Conservation (phyloP, 1,140 invertebrate species). For the Stegodyphus dumicola region DNA sequence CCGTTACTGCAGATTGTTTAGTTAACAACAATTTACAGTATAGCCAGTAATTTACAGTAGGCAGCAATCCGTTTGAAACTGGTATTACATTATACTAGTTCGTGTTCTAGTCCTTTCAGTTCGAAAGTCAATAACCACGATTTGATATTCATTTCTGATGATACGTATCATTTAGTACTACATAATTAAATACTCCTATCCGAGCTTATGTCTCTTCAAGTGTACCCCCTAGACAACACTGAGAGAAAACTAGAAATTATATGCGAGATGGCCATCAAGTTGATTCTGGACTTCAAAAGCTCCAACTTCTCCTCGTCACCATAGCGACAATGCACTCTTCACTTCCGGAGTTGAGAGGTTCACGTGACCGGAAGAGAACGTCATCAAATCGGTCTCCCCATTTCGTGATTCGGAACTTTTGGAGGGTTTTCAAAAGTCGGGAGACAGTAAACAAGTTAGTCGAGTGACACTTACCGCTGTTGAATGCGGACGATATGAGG, state of each 20-base stretch:
- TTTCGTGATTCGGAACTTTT: constrained; percentile 48
- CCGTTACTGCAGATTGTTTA: too few relatives aligned
- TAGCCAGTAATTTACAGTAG: too few relatives aligned
- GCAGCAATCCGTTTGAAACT: too few relatives aligned
- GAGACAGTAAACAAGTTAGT: constrained; percentile 1
- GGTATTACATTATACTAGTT: too few relatives aligned
- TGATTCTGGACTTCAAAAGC: constrained; percentile 57
- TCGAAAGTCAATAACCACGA: too few relatives aligned
- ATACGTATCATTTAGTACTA: not conserved
- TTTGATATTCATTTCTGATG: not conserved
- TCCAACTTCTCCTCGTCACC: constrained; percentile 13
- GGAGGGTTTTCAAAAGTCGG: constrained; percentile 48
- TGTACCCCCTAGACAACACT: not conserved
- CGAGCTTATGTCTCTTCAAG: not conserved
- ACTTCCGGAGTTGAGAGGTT: constrained; percentile 53
- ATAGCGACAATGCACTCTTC: constrained; percentile 34
- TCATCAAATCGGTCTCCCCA: constrained; percentile 28
- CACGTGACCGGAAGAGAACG: constrained; percentile 57
- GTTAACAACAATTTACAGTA: too few relatives aligned
- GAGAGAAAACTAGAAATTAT: constrained; percentile 10
- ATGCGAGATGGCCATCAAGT: constrained; percentile 6
- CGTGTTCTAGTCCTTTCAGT: too few relatives aligned
- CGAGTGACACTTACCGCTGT: too few relatives aligned
- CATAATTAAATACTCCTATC: not conserved
- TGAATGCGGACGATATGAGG: too few relatives aligned